These are phyloP conservation scores for Syrphus vitripennis DNA, from an alignment of 2,888 invertebrate genomes.

Conservation along the genomic window DNA sequence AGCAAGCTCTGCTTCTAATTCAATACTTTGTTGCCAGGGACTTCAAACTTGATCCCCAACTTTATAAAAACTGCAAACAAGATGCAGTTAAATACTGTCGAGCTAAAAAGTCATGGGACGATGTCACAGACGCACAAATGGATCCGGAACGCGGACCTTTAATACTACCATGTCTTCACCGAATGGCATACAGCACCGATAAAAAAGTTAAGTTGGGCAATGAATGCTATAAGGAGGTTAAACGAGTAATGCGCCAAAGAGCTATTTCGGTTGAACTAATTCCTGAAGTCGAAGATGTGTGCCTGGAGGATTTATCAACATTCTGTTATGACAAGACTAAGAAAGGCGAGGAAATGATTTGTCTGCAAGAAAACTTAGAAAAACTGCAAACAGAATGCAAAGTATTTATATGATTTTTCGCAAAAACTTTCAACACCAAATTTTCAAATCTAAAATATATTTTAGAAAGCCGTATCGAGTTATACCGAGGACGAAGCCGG, in stretches of 20 bases:
- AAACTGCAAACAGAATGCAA: conserved; percentile 87
- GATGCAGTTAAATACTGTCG: conserved; percentile 93
- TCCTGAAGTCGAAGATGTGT: conserved; percentile 95
- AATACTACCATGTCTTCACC: conserved; percentile 95
- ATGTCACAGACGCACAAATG: conserved; percentile 83
- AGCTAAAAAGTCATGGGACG: conserved; percentile 89
- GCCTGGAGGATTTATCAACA: conserved; percentile 91
- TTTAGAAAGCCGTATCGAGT: conserved; percentile 85
- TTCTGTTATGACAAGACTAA: conserved; percentile 92
- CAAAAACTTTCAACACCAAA: background rate
- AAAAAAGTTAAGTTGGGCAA: conserved; percentile 83
- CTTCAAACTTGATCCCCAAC: conserved; percentile 94
- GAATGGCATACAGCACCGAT: conserved; percentile 83
- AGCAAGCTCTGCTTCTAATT: conserved; percentile 94
- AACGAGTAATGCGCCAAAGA: conserved; percentile 95
- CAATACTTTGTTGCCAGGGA: conserved; percentile 98
- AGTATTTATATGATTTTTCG: conserved; percentile 75
- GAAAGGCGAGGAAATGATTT: conserved; percentile 95
- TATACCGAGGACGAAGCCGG: conserved; percentile 95
- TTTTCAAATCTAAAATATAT: background rate
- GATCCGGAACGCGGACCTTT: conserved; percentile 91
- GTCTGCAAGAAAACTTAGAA: conserved; percentile 93
- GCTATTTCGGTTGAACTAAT: conserved; percentile 95
- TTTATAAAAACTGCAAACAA: conserved; percentile 92
- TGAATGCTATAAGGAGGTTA: conserved; percentile 87